Base-by-base conservation (phyloP, 1,140 invertebrate species). In the Teleogryllus occipitalis region DNA sequence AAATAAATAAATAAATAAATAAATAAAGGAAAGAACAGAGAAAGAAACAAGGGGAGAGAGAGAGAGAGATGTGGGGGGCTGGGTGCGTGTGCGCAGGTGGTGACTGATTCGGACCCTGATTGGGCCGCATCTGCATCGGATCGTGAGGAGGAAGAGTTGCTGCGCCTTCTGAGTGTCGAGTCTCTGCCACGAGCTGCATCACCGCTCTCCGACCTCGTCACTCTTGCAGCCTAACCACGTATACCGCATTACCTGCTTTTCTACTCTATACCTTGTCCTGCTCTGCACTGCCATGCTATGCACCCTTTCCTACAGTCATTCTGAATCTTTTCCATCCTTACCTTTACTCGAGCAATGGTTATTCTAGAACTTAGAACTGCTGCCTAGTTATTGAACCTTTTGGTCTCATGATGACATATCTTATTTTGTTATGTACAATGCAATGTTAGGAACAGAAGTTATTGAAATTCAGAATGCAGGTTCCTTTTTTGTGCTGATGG, bases 131-230 rank as follows among this genome's bases (percentile, higher is more conserved):
- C 93, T 49, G 93, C 46, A 47, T 65, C 54, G 2, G 54, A 65
- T 18, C 54, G 94, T 86, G 92, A 94, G 87, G 93, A 95, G 85
- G 93, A 94, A 82, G 93, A 94, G 86, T 88, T 95, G 78, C 89
- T 94, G 83, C 91, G 91, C 83, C 88, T 92, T 82, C 88, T 92
- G 83, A 85, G 84, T 81, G 82, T 83, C 74, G 86, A 86, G 82
- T 83, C 85, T 81, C 82, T 85, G 79, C 82, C 82, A 74, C 81
- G 78, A 79, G 65, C 84, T 12, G 83, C 83, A 77, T 72, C 79
- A 22, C 78, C 81, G 49, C 65, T 79, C 48, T 83, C 84, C 82
- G 83, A 83, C 81, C 75, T 82, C 74, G 82, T 76, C 74, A 78
- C 81, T 81, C 82, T 80, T 80, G 78, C 77, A 54, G 80, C 74